phyloP scores from a whole-genome alignment of 2,797 vertebrate genomes.

The Platalea minor region DNA sequence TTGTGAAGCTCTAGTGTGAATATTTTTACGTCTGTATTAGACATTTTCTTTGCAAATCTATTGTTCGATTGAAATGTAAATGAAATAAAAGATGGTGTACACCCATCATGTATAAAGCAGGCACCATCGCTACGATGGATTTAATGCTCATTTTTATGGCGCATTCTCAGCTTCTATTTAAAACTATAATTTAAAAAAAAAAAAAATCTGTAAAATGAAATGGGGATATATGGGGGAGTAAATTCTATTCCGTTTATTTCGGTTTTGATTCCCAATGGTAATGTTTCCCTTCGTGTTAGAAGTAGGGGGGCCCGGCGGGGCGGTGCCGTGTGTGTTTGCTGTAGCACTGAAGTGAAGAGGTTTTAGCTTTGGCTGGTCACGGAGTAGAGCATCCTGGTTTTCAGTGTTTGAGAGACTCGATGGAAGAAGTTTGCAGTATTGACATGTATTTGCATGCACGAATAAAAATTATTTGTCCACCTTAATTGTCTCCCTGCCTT shows the following conservation, averaged over 20 bases:
- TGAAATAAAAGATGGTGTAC: slow-evolving; percentile 97
- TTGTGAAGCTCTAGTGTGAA: slow-evolving; percentile 93
- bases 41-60: slow-evolving; percentile 99
- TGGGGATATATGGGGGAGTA: slow-evolving; percentile 85
- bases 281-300: slow-evolving; percentile 89
- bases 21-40: slow-evolving; percentile 99
- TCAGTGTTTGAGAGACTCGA: slow-evolving; percentile 80
- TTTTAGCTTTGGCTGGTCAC: slow-evolving; percentile 82
- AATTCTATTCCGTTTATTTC: slow-evolving; percentile 94
- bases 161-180: slow-evolving; percentile 93
- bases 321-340: slow-evolving; percentile 79
- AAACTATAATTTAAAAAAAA: slow-evolving; percentile 89
- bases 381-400: slow-evolving; percentile 84
- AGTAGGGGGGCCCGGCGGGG: slow-evolving; percentile 70
- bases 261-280: slow-evolving; percentile 88
- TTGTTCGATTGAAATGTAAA: slow-evolving; percentile 99
- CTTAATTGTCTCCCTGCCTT: slow-evolving; percentile 57
- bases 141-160: slow-evolving; percentile 94
- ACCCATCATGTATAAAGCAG: slow-evolving; percentile 97
- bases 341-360: slow-evolving; percentile 82
- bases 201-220: slow-evolving; percentile 86
- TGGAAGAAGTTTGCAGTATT: slow-evolving; percentile 85
- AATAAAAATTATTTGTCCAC: slow-evolving; percentile 88
- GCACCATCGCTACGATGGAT: slow-evolving; percentile 96
- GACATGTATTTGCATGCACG: slow-evolving; percentile 94